Base-by-base conservation (phyloP, 1,140 invertebrate species). In the Scaptomyza montana region DNA sequence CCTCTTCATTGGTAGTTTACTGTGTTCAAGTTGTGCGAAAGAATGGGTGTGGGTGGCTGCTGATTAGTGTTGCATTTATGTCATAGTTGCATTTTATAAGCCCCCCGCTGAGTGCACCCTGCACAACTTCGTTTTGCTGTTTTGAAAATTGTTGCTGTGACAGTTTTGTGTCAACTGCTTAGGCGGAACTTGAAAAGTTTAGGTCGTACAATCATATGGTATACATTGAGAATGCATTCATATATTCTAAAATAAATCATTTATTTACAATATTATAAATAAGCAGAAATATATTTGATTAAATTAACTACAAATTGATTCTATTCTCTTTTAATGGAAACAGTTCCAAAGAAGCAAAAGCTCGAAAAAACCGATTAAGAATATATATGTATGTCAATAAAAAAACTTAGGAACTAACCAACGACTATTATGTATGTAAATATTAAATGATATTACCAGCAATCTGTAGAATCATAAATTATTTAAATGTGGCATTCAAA, bases 41-140 rank as follows among this genome's bases (percentile, higher is more conserved):
- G 9, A 33, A 13, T 6, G 5, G 5, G 49, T 25, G 25, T 43
- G 50, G 28, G 28, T 36, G 43, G 49, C 36, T 61, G 45, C 50
- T 82, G 81, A 86, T 86, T 87, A 87, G 82, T 78, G 69, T 66
- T 60, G 55, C 60, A 77, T 68, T 77, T 77, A 55, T 69, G 65
- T 64, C 50, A 49, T 19, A 64, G 60, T 74, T 77, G 19, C 59
- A 74, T 69, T 74, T 69, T 74, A 68, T 65, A 64, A 63, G 71
- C 55, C 30, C 25, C 55, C 39, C 16, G 45, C 43, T 28, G 4
- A 30, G 43, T 36, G 56, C 13, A 25, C 21, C 21, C 56, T 3
- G 46, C 28, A 71, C 43, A 57, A 65, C 46, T 61, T 66, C 21
- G 50, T 28, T 46, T 49, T 16, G 61, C 43, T 19, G 47, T 21